Base-by-base conservation (phyloP, 2,797 vertebrate species). In the Acestrorhynchus altus region DNA sequence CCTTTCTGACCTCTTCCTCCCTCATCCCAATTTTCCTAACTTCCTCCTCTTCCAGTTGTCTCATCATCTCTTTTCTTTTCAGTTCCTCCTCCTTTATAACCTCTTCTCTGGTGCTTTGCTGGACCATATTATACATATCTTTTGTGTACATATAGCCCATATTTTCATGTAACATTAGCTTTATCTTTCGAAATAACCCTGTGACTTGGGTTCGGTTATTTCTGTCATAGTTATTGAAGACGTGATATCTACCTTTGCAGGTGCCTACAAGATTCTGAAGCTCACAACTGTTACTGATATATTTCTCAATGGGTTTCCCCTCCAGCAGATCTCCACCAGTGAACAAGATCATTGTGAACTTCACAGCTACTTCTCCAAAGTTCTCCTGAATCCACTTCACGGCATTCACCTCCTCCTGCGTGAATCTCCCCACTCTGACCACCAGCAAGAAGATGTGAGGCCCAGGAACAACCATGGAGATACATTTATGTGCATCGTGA, bases 301-400 rank as follows among this genome's bases (percentile, higher is more conserved):
- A 65, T 0, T 75, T 64, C 46, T 74, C 59, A 47, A 74, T 49
- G 3, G 46, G 5, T 18, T 74, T 74, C 13, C 31, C 46, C 35
- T 74, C 72, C 31, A 74, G 59, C 46, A 74, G 46, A 74, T 84
- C 83, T 49, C 63, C 75, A 26, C 72, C 72, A 4, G 79, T 81
- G 44, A 86, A 86, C 49, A 86, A 39, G 26, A 86, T 74, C 16
- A 86, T 75, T 1, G 79, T 84, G 66, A 79, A 84, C 26, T 56
- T 65, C 52, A 79, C 63, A 15, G 80, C 80, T 2, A 80, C 77
- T 28, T 74, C 70, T 13, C 84, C 84, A 63, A 86, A 86, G 70
- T 70, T 81, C 8, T 73, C 66, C 18, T 81, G 39, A 54, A 86
- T 84, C 71, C 77, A 79, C 49, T 63, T 77, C 9, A 84, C 56